Base-by-base conservation (phyloP, 2,888 invertebrate species). In the Augiades crinisus region DNA sequence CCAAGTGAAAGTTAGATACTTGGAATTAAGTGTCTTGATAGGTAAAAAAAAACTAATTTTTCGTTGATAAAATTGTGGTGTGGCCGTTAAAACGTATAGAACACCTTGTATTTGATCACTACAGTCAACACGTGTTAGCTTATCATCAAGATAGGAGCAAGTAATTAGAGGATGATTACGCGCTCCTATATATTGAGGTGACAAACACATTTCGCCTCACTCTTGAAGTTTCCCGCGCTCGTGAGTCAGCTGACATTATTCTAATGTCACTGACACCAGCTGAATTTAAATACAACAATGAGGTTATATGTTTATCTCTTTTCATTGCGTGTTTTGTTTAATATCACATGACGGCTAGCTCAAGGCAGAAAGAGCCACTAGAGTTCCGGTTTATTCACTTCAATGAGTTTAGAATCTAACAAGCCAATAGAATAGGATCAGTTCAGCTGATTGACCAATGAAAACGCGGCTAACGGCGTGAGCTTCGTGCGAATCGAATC, bases 401-500 rank as follows among this genome's bases (percentile, higher is more conserved):
- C 5, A 50, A 10, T 24, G 19, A 37, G 10, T 36, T n/a, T 5
- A 5, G 12, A 30, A 30, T 30, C 12, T 10, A 16, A 6, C 17
- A 30, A 37, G 46, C 78, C 74, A 81, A 79, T 78, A 56, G 62
- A 36, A 67, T 59, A 17, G n/a, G 54, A n/a, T 41, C 38, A 8
- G 13, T 40, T 6, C 8, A 53, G 58, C 60, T 67, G 56, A 44
- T 27, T 24, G 19, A 38, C 49, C 54, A 57, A 47, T 63, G 64
- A 61, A 13, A 65, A 49, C 12, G 16, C 2, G 31, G 43, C 16
- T 12, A 69, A 53, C 30, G 38, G 58, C 54, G 57, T 80, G 87
- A 87, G 84, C 67, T 64, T 81, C 76, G 83, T 64, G 33, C 73
- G 61, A 64, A 61, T 63, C 49, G 49, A 62, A 43, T 49, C 53